Evolutionary conservation across 1,140 invertebrate genomes (phyloP).

Genomic region (Teleogryllus occipitalis): DNA sequence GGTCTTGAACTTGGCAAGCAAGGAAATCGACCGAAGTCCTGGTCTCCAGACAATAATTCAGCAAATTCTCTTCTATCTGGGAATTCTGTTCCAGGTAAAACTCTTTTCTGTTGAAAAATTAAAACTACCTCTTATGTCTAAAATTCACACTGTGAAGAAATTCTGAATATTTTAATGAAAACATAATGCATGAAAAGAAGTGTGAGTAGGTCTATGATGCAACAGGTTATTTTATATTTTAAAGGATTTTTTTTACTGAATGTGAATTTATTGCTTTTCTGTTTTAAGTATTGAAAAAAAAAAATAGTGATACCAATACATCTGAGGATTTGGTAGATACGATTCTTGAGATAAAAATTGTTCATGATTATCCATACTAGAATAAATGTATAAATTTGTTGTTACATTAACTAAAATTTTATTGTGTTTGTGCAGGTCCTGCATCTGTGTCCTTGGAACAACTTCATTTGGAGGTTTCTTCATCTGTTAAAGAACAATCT

Average conservation of each 20-base stretch:
- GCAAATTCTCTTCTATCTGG: conserved; percentile 23
- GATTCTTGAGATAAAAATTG: too few relatives aligned
- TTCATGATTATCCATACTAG: too few relatives aligned
- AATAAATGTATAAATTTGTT: too few relatives aligned
- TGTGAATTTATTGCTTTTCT: background rate
- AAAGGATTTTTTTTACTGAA: background rate
- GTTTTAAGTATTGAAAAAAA: too few relatives aligned
- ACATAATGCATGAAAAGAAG: background rate
- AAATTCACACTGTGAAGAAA: too few relatives aligned
- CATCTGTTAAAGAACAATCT: conserved; percentile 11
- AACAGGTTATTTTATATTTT: conserved; percentile 14
- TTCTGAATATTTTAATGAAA: background rate
- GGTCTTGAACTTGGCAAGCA: conserved; percentile 30
- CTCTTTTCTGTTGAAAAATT: background rate
- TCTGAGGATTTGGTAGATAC: too few relatives aligned
- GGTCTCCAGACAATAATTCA: conserved; percentile 64
- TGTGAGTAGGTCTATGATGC: background rate
- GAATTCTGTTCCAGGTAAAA: conserved; percentile 30
- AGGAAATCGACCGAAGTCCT: conserved; percentile 59
- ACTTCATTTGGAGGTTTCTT: conserved; percentile 34
- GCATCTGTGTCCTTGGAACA: conserved; percentile 43
- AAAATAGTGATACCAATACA: too few relatives aligned
- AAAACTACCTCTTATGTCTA: too few relatives aligned
- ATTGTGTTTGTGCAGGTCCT: conserved; percentile 32
- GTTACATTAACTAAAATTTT: background rate